phyloP scores from a whole-genome alignment of 2,888 invertebrate species.

The Idaea dimidiata region DNA sequence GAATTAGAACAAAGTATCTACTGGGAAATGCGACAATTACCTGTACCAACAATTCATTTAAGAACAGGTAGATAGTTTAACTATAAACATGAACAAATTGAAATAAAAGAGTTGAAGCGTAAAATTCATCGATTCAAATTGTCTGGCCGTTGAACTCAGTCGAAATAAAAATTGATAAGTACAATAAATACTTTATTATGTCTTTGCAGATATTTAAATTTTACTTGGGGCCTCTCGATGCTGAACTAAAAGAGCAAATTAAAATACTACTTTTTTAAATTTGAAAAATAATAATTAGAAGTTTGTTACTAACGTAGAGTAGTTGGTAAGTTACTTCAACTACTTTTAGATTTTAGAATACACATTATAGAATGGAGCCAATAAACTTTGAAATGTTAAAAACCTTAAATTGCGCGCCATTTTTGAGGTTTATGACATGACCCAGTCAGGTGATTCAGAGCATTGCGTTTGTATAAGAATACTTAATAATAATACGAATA shows the following conservation, averaged over 20 bases:
- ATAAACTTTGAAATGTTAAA: slow-evolving; percentile 43
- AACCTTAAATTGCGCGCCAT: slow-evolving; percentile 42
- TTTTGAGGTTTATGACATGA: slow-evolving; percentile 55
- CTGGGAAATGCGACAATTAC: neutral
- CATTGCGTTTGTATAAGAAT: slow-evolving; percentile 29
- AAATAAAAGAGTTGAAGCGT: slow-evolving; percentile 44
- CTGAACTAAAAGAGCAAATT: neutral
- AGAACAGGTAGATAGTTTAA: slow-evolving; percentile 19
- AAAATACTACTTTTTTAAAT: neutral
- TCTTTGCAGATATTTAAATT: slow-evolving; percentile 23
- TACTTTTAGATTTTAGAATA: neutral
- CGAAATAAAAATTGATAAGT: slow-evolving; percentile 30
- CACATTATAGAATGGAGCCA: slow-evolving; percentile 13
- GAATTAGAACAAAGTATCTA: neutral
- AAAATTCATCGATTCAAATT: slow-evolving; percentile 54
- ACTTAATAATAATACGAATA: slow-evolving; percentile 22
- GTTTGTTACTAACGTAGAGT: slow-evolving; percentile 11
- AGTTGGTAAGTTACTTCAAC: too few relatives aligned
- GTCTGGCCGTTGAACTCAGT: slow-evolving; percentile 65
- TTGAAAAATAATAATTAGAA: neutral
- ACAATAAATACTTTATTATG: neutral
- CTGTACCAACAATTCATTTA: slow-evolving; percentile 9
- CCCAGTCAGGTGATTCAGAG: slow-evolving; percentile 36
- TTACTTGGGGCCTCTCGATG: slow-evolving; percentile 11
- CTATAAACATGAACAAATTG: slow-evolving; percentile 30